A percentile compares a stretch with the other conserved stretches of the same genome.
phyloP scores from a whole-genome alignment of 2,888 invertebrate species.

The Suillia variegata region DNA sequence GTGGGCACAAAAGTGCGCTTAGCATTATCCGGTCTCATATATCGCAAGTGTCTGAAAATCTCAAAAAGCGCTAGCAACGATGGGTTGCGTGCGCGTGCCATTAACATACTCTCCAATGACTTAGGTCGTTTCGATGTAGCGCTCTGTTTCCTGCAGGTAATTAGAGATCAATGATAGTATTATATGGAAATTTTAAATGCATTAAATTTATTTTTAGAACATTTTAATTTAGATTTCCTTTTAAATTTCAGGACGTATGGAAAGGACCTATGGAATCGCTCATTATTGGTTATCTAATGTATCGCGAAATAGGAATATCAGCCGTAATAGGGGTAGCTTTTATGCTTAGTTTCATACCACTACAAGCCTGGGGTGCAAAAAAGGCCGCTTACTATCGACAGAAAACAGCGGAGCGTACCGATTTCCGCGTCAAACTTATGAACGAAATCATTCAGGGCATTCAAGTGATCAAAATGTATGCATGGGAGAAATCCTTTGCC shows the following conservation, averaged over 20 bases:
- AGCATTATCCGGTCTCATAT: conserved; percentile 75
- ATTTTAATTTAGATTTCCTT: too few species aligned
- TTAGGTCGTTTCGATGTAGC: conserved; percentile 91
- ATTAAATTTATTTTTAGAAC: too few species aligned
- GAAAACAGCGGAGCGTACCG: conserved; percentile 79
- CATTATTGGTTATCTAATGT: conserved; percentile 64
- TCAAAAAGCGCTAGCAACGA: conserved; percentile 83
- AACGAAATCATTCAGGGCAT: conserved; percentile 86
- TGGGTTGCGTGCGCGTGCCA: conserved; percentile 77
- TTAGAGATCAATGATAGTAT: too few species aligned
- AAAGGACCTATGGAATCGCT: conserved; percentile 76
- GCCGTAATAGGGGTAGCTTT: conserved; percentile 74
- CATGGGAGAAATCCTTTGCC: conserved; percentile 83
- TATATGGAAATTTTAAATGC: too few species aligned
- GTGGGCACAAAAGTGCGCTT: conserved; percentile 74
- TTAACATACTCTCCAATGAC: conserved; percentile 95
- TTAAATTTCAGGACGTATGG: conserved; percentile 90
- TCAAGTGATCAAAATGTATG: conserved; percentile 87
- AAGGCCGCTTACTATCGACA: conserved; percentile 70
- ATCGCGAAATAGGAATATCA: conserved; percentile 67
- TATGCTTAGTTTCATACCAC: conserved; percentile 74
- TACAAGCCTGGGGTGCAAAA: conserved; percentile 76
- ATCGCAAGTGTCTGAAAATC: conserved; percentile 71
- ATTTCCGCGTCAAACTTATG: conserved; percentile 85
- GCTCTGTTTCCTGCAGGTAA: conserved; percentile 85